A percentile compares a stretch with the other conserved stretches of the same genome.
phyloP scores from a whole-genome alignment of 2,797 vertebrate species.

The Babyrousa celebensis region DNA sequence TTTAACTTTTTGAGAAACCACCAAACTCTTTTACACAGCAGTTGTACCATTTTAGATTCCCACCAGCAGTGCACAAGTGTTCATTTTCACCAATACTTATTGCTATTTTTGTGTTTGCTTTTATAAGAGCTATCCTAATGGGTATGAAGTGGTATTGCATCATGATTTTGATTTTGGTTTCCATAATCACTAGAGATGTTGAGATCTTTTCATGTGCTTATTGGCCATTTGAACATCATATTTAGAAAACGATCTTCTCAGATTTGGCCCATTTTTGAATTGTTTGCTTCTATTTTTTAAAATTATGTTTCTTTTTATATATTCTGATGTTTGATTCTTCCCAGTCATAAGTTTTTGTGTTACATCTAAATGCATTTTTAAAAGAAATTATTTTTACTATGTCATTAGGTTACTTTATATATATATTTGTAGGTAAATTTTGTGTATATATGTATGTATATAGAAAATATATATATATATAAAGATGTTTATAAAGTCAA shows the following conservation, averaged over 20 bases:
- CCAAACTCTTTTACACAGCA: neutral
- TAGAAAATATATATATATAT: neutral
- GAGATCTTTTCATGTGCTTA: slow-evolving; percentile 25
- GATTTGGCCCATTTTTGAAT: neutral
- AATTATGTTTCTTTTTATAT: neutral
- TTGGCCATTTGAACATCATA: neutral
- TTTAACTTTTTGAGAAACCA: neutral
- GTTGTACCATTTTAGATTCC: neutral
- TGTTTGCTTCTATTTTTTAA: neutral
- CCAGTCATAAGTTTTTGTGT: neutral
- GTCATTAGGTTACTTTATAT: neutral
- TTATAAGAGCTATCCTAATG: neutral
- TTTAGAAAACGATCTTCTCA: neutral
- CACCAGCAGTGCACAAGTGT: neutral
- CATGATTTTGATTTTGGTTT: slow-evolving; percentile 30
- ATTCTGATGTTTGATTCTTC: neutral
- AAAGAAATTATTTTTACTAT: neutral
- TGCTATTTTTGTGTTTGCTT: slow-evolving; percentile 22
- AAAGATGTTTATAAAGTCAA: neutral
- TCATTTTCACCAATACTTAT: neutral
- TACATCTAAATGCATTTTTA: neutral
- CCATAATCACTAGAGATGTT: neutral
- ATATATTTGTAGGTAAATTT: neutral
- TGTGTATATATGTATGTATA: neutral
- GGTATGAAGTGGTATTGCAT: neutral